These are phyloP conservation scores for Thalassaphorura encarpata DNA, from an alignment of 1,140 invertebrate genomes.

Conservation along the genomic window DNA sequence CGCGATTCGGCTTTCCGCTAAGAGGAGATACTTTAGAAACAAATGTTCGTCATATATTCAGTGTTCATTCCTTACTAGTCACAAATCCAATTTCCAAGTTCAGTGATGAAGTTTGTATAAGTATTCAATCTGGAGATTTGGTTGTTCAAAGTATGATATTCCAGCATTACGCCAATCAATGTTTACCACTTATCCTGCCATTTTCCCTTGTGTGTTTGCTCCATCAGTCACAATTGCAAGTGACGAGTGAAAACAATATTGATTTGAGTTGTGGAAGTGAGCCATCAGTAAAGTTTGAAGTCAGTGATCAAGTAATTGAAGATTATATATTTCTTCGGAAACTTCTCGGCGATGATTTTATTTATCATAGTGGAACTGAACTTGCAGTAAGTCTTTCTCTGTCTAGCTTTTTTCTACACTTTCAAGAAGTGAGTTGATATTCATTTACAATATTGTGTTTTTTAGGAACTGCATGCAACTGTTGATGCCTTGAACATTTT, in stretches of 20 bases:
- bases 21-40: slow-evolving; percentile 15
- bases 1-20: slow-evolving; percentile 16
- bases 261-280: background rate
- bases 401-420: background rate
- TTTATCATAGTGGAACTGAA: slow-evolving; percentile 9
- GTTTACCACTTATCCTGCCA: slow-evolving; percentile 24
- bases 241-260: background rate
- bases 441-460: background rate
- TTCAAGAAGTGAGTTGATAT: background rate
- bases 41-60: slow-evolving; percentile 21
- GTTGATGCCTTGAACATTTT: background rate
- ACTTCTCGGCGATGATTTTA: slow-evolving; percentile 26
- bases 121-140: slow-evolving; percentile 4
- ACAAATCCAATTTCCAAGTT: background rate
- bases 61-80: slow-evolving; percentile 22
- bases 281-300: background rate
- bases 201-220: slow-evolving; percentile 14
- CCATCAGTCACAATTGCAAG: background rate
- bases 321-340: slow-evolving; percentile 21
- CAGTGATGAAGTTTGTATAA: background rate
- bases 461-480: background rate
- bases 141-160: slow-evolving; percentile 25
- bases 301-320: background rate
- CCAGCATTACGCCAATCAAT: slow-evolving; percentile 32
- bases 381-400: background rate